phyloP scores from a whole-genome alignment of 2,888 invertebrate genomes.

The Chaetogeoica ovagalla region DNA sequence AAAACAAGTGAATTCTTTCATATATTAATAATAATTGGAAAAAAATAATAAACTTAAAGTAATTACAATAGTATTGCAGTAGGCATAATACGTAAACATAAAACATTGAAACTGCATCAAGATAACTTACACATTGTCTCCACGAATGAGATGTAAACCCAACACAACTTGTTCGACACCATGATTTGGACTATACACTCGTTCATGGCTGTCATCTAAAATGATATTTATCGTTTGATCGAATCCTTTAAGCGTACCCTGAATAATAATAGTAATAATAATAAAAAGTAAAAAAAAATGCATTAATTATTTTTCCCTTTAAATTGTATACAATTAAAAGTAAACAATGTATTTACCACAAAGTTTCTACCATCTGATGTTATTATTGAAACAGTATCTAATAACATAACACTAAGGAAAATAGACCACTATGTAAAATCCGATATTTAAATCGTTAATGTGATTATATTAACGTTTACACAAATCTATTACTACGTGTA shows the following conservation, averaged over 20 bases:
- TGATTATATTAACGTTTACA: neutral
- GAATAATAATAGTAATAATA: conserved; percentile 38
- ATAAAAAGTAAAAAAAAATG: neutral
- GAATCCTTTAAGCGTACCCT: conserved; percentile 96
- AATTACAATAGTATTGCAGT: too few relatives aligned
- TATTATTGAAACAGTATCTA: conserved; percentile 56
- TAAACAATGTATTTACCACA: conserved; percentile 53
- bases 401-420: conserved; percentile 12
- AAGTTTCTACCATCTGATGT: conserved; percentile 56
- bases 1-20: too few relatives aligned
- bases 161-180: conserved; percentile 95
- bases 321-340: neutral
- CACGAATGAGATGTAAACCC: conserved; percentile 95
- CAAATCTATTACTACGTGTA: too few relatives aligned
- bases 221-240: conserved; percentile 99
- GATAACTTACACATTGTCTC: conserved; percentile 87
- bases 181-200: conserved; percentile 90
- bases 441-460: neutral
- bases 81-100: neutral
- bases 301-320: neutral
- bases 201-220: conserved; percentile 95
- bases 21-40: too few relatives aligned
- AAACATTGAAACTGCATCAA: neutral
- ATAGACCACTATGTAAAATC: neutral
- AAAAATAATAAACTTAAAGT: too few relatives aligned